Evolutionary conservation across 1,140 invertebrate species (phyloP).

Genomic region (Aphelinus certus): DNA sequence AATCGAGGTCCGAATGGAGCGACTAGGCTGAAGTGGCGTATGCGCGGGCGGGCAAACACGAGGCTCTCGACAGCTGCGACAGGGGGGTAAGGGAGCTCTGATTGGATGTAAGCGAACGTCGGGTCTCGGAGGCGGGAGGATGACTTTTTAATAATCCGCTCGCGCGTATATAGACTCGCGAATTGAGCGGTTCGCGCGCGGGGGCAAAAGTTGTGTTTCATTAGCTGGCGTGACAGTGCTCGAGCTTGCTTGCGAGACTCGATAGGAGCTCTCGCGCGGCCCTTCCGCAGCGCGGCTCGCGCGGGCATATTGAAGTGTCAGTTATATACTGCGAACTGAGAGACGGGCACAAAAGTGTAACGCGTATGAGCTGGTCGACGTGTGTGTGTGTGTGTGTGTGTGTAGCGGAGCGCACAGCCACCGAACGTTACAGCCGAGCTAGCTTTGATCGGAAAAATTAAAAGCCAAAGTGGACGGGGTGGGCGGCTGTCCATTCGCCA

Average conservation of each 20-base stretch:
- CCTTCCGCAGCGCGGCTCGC: neutral
- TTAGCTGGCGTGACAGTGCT: conserved; percentile 31
- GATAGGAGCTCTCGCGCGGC: neutral
- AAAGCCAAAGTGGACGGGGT: conserved; percentile 58
- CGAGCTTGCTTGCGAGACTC: neutral
- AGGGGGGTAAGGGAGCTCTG: no score
- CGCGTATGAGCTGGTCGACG: neutral
- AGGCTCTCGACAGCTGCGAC: no score
- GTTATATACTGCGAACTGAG: conserved; percentile 1
- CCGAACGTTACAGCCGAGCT: conserved; percentile 1
- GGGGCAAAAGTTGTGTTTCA: conserved; percentile 21
- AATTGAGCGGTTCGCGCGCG: no score
- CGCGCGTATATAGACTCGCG: no score
- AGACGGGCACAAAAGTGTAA: conserved; percentile 36
- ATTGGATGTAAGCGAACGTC: no score
- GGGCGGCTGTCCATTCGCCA: conserved; percentile 24
- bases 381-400: neutral
- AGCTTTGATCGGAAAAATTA: conserved; percentile 63
- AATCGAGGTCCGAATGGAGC: no score
- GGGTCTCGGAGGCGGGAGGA: conserved; percentile 30
- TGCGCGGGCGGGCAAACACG: no score
- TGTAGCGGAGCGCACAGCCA: neutral
- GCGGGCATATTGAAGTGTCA: conserved; percentile 27
- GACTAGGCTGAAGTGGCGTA: no score
- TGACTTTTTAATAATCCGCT: neutral